These are phyloP conservation scores for Dyspetes luteomarginatus DNA, from an alignment of 2,888 invertebrate genomes.

Conservation along the genomic window DNA sequence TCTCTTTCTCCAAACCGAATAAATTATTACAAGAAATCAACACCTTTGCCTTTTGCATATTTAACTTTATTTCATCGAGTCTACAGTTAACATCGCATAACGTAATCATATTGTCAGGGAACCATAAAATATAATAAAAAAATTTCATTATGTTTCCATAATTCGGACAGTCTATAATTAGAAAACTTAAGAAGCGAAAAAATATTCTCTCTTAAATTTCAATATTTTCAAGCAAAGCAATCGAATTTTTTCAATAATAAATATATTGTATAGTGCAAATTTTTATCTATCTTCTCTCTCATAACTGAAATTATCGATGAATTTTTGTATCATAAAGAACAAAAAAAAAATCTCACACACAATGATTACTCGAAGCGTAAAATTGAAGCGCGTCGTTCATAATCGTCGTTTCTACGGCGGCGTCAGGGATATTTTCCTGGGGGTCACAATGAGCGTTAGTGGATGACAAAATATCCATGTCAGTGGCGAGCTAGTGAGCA, in stretches of 20 bases:
- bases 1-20: neutral
- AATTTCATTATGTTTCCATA: no score
- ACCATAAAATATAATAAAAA: neutral
- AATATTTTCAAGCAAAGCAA: neutral
- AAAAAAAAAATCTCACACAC: conserved; percentile 45
- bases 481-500: conserved; percentile 42
- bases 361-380: conserved; percentile 41
- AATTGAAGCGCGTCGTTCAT: conserved; percentile 37
- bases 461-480: conserved; percentile 63
- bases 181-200: neutral
- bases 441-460: conserved; percentile 48
- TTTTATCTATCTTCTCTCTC: neutral
- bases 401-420: no score
- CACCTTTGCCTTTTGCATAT: conserved; percentile 27
- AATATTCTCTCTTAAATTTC: neutral
- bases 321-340: conserved; percentile 15
- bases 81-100: neutral
- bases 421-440: no score
- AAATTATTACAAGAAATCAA: conserved; percentile 43
- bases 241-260: no score
- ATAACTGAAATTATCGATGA: conserved; percentile 8
- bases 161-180: no score
- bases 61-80: conserved; percentile 22
- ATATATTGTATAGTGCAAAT: neutral
- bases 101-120: neutral